phyloP scores from a whole-genome alignment of 2,888 invertebrate species.

The Drosophila yooni region DNA sequence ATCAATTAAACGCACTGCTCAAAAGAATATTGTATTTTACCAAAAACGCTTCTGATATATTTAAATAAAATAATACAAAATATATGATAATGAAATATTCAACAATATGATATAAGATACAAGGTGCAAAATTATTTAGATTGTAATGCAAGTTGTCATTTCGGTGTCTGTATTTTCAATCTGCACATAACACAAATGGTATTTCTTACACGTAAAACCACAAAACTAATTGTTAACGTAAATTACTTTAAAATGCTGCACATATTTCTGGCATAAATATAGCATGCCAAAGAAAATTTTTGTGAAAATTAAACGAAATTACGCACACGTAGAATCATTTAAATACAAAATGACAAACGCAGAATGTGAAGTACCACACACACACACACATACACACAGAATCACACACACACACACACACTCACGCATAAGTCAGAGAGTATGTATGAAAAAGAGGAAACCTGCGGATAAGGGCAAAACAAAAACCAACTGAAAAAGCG shows the following conservation, averaged over 20 bases:
- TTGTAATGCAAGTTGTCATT: conserved; percentile 5
- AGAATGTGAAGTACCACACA: conserved; percentile 25
- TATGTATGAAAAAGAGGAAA: conserved; percentile 36
- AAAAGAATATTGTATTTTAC: background rate
- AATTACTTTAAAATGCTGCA: conserved; percentile 68
- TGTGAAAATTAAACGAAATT: conserved; percentile 69
- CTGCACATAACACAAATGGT: conserved; percentile 14
- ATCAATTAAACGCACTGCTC: background rate
- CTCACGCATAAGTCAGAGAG: background rate
- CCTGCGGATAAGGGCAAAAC: conserved; percentile 51
- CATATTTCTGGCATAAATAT: conserved; percentile 74
- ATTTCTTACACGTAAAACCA: conserved; percentile 37
- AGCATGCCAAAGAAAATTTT: conserved; percentile 57
- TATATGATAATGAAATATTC: background rate
- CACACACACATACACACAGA: conserved; percentile 9
- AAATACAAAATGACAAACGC: conserved; percentile 61
- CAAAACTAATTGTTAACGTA: conserved; percentile 43
- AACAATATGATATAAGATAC: background rate
- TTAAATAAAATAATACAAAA: background rate
- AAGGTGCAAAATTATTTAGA: conserved; percentile 5
- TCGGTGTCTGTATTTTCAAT: conserved; percentile 10
- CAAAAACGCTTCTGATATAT: background rate
- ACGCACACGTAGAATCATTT: conserved; percentile 65
- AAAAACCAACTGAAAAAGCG: conserved; percentile 60
- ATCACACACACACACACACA: background rate